phyloP scores from a whole-genome alignment of 2,888 invertebrate species.

The Glyphotaelius pellucidus region DNA sequence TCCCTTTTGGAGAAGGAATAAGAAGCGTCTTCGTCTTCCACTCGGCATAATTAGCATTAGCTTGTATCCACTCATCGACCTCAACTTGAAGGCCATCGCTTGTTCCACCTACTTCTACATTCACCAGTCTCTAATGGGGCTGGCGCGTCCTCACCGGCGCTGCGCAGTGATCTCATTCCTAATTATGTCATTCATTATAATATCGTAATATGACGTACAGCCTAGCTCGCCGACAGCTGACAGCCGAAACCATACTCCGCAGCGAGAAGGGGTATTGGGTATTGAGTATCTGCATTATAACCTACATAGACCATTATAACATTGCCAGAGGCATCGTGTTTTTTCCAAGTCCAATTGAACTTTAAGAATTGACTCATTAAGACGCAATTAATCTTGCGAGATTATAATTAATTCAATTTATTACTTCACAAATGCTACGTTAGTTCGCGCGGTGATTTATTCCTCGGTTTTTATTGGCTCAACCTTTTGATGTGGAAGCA shows the following conservation, averaged over 20 bases:
- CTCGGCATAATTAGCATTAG: not conserved
- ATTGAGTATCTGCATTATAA: not conserved
- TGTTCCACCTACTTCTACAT: not conserved
- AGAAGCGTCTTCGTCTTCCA: not conserved
- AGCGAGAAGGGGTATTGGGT: too few species aligned
- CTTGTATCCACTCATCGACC: not conserved
- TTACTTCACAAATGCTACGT: slow-evolving; percentile 6
- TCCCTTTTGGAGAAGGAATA: not conserved
- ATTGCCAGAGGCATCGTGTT: slow-evolving; percentile 5
- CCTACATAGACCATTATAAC: slow-evolving; percentile 14
- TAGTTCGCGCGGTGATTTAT: slow-evolving; percentile 28
- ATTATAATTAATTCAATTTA: slow-evolving; percentile 30
- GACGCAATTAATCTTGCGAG: slow-evolving; percentile 32
- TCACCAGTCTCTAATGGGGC: not conserved
- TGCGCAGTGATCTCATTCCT: not conserved
- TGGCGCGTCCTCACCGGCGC: not conserved
- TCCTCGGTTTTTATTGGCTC: not conserved
- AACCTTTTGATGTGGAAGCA: not conserved
- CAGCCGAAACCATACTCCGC: not conserved
- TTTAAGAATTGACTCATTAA: slow-evolving; percentile 39
- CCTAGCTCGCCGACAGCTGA: not conserved
- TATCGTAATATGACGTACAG: not conserved
- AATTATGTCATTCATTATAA: not conserved
- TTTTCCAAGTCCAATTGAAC: slow-evolving; percentile 3
- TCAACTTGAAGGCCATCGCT: not conserved